Percentiles rank a stretch among this genome's conserved stretches.
phyloP scores from a whole-genome alignment of 2,113 vertebrate species.

The Heloderma charlesbogerti region DNA sequence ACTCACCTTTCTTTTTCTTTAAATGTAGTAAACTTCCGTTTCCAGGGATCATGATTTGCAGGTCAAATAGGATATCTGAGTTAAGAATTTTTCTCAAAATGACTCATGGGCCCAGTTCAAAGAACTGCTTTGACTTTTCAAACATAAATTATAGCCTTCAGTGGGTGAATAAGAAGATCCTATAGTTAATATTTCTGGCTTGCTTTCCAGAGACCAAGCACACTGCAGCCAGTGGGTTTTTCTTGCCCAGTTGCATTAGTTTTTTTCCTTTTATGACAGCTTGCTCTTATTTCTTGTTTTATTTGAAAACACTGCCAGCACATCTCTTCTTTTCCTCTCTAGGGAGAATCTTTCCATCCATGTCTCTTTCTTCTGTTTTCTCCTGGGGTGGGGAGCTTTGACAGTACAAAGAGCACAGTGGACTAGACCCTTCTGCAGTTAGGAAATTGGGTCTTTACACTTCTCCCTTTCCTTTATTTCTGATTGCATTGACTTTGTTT shows the following conservation, averaged over 20 bases:
- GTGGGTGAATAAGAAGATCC: not conserved
- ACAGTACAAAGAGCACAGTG: conserved; percentile 8
- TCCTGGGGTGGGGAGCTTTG: conserved; percentile 13
- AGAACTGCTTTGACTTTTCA: not conserved
- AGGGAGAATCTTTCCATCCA: not conserved
- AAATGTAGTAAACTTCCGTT: not conserved
- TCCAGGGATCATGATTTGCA: not conserved
- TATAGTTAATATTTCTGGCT: not conserved
- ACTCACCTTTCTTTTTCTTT: not conserved
- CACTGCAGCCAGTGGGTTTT: not conserved
- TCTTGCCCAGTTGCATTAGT: conserved; percentile 11
- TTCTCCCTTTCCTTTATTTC: not conserved
- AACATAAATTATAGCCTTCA: not conserved
- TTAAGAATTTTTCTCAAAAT: not conserved
- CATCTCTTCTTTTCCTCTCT: not conserved
- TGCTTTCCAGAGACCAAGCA: not conserved
- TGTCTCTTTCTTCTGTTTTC: not conserved
- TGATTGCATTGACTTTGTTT: not conserved
- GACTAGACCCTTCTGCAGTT: conserved; percentile 30
- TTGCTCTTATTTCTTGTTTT: conserved; percentile 17
- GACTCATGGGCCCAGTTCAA: not conserved
- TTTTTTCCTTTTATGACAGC: conserved; percentile 6
- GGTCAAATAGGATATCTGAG: not conserved
- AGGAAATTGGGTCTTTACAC: conserved; percentile 17
- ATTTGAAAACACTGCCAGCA: not conserved